Percentiles rank a stretch among this genome's conserved stretches.
Conservation (phyloP, 2,797 vertebrate genomes). For the Premnoplex brunnescens region DNA sequence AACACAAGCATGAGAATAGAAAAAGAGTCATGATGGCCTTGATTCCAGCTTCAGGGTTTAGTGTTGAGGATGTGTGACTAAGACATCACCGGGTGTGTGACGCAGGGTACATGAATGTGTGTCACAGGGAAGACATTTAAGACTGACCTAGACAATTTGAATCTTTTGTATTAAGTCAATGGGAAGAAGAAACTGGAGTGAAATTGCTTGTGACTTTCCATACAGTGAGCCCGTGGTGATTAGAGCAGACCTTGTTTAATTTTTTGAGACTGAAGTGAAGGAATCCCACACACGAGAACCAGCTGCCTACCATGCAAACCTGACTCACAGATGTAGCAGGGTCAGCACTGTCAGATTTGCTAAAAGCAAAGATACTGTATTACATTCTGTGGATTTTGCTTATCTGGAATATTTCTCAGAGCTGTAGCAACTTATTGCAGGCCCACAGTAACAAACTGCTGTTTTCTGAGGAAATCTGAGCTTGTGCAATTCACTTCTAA, state of each 20-base stretch:
- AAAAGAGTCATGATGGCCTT: neutral
- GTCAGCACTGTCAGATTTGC: neutral
- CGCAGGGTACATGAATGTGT: neutral
- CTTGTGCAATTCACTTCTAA: conserved; percentile 59
- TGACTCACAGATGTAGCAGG: neutral
- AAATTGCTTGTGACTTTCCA: neutral
- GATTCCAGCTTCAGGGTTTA: neutral
- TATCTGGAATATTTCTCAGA: conserved; percentile 59
- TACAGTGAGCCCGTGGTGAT: neutral
- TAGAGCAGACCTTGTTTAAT: neutral
- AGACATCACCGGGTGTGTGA: neutral
- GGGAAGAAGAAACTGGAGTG: neutral
- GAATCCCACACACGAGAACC: neutral
- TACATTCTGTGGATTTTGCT: conserved; percentile 53
- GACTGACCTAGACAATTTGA: neutral
- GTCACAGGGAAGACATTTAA: neutral
- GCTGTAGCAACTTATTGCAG: conserved; percentile 51
- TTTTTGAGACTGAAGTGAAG: neutral
- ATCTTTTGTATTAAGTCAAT: neutral
- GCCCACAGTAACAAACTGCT: conserved; percentile 35
- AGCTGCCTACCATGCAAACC: neutral
- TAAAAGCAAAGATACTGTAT: conserved; percentile 29
- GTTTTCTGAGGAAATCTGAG: conserved; percentile 61
- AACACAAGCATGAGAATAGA: neutral
- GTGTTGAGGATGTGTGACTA: neutral